Conservation (phyloP, 2,888 invertebrate genomes). For the Melinopterus prodromus region DNA sequence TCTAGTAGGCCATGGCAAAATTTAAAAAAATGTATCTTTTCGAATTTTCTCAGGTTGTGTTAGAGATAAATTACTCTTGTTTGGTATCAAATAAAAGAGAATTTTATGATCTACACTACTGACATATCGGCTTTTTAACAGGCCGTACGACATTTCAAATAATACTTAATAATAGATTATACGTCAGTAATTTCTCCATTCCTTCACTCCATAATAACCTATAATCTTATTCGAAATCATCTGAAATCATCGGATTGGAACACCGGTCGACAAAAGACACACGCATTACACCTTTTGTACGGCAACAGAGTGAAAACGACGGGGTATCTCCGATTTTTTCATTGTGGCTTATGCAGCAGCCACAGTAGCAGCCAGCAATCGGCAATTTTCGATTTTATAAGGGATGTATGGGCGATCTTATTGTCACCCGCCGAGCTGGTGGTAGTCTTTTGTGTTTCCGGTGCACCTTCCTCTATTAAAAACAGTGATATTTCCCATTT, state of each 20-base stretch:
- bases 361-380: background rate
- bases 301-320: background rate
- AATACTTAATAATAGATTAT: background rate
- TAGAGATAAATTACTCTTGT: background rate
- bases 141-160: background rate
- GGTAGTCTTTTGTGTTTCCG: background rate
- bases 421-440: background rate
- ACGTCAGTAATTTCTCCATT: background rate
- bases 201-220: background rate
- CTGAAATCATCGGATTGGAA: background rate
- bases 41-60: background rate
- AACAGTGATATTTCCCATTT: background rate
- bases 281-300: background rate
- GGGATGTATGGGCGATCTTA: background rate
- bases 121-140: background rate
- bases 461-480: background rate
- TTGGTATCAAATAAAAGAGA: background rate
- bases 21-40: background rate
- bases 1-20: background rate
- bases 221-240: background rate
- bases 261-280: background rate
- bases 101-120: background rate
- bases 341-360: background rate
- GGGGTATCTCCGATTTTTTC: background rate
- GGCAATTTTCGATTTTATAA: slow-evolving; percentile 4